phyloP scores from a whole-genome alignment of 2,888 invertebrate species.

The Phoenoteleia sp. region DNA sequence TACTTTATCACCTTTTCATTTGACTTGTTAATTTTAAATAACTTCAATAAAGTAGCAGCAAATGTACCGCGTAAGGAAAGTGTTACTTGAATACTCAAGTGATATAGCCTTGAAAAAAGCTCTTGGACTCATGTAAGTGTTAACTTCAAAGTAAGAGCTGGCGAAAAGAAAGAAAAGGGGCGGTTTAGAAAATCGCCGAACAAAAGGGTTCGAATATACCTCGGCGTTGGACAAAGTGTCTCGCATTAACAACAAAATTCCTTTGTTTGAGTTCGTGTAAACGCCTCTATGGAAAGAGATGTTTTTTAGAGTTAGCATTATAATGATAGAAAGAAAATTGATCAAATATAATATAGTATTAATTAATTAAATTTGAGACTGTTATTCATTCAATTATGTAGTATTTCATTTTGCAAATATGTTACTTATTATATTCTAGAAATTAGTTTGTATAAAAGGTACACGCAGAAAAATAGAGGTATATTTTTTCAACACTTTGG shows the following conservation, averaged over 20 bases:
- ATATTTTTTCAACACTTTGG: too few species aligned
- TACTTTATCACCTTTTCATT: too few species aligned
- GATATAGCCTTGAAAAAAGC: conserved; percentile 67
- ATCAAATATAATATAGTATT: too few species aligned
- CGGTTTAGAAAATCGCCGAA: conserved; percentile 62
- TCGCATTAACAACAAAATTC: conserved; percentile 40
- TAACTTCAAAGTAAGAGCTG: conserved; percentile 65
- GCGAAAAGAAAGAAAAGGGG: conserved; percentile 56
- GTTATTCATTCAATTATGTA: too few species aligned
- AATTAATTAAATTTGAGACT: too few species aligned
- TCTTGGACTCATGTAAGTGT: conserved; percentile 64
- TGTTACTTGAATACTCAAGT: conserved; percentile 70
- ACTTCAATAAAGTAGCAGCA: conserved; percentile 67
- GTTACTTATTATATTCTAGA: too few species aligned
- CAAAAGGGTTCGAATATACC: conserved; percentile 61
- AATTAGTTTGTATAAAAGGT: too few species aligned
- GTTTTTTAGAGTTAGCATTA: background rate
- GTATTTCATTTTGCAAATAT: too few species aligned
- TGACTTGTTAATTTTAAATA: conserved; percentile 67
- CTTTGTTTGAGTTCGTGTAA: conserved; percentile 21
- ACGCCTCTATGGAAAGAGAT: background rate
- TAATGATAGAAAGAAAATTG: too few species aligned
- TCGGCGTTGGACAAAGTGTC: conserved; percentile 24
- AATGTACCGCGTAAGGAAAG: conserved; percentile 67
- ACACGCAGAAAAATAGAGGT: too few species aligned